A percentile compares a stretch with the other conserved stretches of the same genome.
Conservation (phyloP, 1,140 invertebrate genomes). For the Drosophila littoralis region DNA sequence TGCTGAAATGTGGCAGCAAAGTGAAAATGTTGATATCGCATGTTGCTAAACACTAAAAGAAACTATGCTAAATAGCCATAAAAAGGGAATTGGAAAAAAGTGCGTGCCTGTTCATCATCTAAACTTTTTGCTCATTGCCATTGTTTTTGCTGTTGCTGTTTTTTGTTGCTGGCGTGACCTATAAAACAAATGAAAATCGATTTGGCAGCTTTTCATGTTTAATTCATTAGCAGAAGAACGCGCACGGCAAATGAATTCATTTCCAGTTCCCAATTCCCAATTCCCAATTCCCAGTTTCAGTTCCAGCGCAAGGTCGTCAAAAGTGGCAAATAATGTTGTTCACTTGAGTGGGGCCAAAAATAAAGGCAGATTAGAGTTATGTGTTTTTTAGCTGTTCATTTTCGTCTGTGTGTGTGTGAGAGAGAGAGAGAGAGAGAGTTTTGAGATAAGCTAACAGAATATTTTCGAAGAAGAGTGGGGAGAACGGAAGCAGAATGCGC, state of each 20-base stretch:
- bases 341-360: constrained; percentile 23
- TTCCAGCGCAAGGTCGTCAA: constrained; percentile 22
- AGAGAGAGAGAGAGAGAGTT: background rate
- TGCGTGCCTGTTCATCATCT: constrained; percentile 32
- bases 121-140: constrained; percentile 14
- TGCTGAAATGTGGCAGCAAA: constrained; percentile 9
- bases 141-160: constrained; percentile 7
- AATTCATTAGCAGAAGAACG: constrained; percentile 40
- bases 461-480: constrained; percentile 21
- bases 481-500: background rate
- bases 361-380: constrained; percentile 39
- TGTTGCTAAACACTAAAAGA: background rate
- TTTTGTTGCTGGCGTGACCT: constrained; percentile 31
- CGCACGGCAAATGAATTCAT: constrained; percentile 18
- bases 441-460: constrained; percentile 30
- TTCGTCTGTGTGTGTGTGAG: background rate
- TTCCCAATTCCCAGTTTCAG: background rate
- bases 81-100: constrained; percentile 12
- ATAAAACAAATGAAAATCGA: constrained; percentile 50
- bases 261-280: constrained; percentile 9
- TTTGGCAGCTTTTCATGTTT: constrained; percentile 47
- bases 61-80: constrained; percentile 7
- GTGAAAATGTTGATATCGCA: constrained; percentile 11
- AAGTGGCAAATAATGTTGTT: constrained; percentile 23
- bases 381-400: background rate